These are phyloP conservation scores for Rhea pennata DNA, from an alignment of 2,113 vertebrate species.

Conservation along the genomic window DNA sequence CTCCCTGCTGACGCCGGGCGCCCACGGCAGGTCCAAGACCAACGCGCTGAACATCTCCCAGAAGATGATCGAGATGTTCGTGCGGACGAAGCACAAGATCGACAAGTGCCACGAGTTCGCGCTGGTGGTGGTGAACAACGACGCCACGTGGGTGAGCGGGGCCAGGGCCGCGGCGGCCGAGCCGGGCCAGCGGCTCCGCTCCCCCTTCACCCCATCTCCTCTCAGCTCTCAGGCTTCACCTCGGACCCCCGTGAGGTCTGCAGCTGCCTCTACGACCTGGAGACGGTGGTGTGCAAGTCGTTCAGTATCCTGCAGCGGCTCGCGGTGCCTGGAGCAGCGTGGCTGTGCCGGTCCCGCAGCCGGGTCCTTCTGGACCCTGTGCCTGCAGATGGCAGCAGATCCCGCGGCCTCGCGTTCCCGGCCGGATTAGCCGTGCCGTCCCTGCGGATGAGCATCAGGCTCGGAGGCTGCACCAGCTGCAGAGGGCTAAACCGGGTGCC, in stretches of 20 bases:
- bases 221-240: slow-evolving; percentile 93
- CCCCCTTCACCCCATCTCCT: background rate
- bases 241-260: slow-evolving; percentile 94
- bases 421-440: background rate
- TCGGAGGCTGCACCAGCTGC: background rate
- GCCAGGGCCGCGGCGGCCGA: fast-evolving
- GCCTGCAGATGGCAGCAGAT: background rate
- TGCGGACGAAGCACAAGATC: slow-evolving; percentile 95
- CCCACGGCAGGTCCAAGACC: slow-evolving; percentile 82
- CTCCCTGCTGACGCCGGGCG: background rate
- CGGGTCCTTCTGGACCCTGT: background rate
- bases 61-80: slow-evolving; percentile 99
- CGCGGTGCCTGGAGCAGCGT: no score
- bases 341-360: no score
- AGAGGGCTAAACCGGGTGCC: background rate
- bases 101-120: slow-evolving; percentile 95
- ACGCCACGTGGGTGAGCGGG: slow-evolving; percentile 89
- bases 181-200: fast-evolving
- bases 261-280: slow-evolving; percentile 95
- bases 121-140: slow-evolving; percentile 92
- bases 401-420: fast-evolving
- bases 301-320: slow-evolving; percentile 91
- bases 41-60: slow-evolving; percentile 94
- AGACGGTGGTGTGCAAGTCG: slow-evolving; percentile 90
- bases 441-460: fast-evolving